Base-by-base conservation (phyloP, 1,140 invertebrate genomes). In the Euwallacea fornicatus region DNA sequence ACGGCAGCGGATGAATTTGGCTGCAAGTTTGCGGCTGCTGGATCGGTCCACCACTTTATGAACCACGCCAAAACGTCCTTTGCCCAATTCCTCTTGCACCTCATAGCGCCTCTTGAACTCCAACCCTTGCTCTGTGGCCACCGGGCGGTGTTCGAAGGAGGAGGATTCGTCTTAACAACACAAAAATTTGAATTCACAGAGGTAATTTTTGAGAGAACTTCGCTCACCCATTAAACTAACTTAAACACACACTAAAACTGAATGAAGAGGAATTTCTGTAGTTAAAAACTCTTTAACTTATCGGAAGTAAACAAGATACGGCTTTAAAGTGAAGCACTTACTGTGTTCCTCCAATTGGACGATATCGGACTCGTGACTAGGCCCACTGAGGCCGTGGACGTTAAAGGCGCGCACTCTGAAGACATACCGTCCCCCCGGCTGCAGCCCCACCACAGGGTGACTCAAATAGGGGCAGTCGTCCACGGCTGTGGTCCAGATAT, bases 1-100 rank as follows among this genome's bases (percentile, higher is more conserved):
- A 58, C 89, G 90, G 77, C 88, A 95, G 78, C 91, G 90, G 11
- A 98, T 89, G 78, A 97, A 92, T 82, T 99, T 99, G 11, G 95
- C 96, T 0, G 97, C 97, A 79, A 91, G 90, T 63, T 87, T 87
- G 53, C 89, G 85, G 11, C 87, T 87, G 0, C 87, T 88, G 0
- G 83, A 78, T 75, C 88, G 91, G 73, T 97, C 92, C 11, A 88
- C 83, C 46, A 95, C 88, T 76, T 90, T 87, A 67, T 89, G 88
- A 0, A 94, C 92, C 3, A 89, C 84, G 2, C 92, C 92, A 78
- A 92, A 95, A 72, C 91, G 85, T 2, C 93, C 93, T 78, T 92
- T 91, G 0, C 93, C 93, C n/a, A 95, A 79, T 78, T 92, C 89
- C 75, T 93, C 91, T 4, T 87, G 81, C 10, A 91, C 83, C 11